Percentiles rank a stretch among this genome's conserved stretches.
Evolutionary conservation across 2,888 invertebrate genomes (phyloP).

Genomic region (Spisula solida): DNA sequence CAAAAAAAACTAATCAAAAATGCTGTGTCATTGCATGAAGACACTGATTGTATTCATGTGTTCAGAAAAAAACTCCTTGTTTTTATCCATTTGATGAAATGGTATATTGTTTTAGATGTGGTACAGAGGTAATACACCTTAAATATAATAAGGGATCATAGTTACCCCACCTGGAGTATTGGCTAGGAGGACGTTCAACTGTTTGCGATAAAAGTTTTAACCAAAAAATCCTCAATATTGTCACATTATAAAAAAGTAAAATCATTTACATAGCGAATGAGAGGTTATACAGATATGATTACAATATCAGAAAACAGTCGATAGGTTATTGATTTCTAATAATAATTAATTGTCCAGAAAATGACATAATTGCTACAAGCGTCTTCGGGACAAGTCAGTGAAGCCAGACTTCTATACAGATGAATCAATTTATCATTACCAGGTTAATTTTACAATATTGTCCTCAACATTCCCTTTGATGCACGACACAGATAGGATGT

Average conservation of each 20-base stretch:
- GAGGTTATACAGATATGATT: not conserved
- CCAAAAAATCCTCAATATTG: not conserved
- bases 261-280: not conserved
- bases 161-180: not conserved
- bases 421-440: not conserved
- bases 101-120: not conserved
- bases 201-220: not conserved
- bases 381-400: not conserved
- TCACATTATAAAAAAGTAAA: constrained; percentile 8
- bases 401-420: not conserved
- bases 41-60: not conserved
- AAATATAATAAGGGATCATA: not conserved
- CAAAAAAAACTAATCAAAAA: not conserved
- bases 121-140: not conserved
- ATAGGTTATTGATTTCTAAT: constrained; percentile 45
- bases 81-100: not conserved
- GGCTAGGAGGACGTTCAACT: not conserved
- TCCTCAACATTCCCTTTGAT: not conserved
- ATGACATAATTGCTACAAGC: constrained; percentile 35
- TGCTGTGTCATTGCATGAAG: not conserved
- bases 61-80: not conserved
- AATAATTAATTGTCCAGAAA: constrained; percentile 40
- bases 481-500: not conserved
- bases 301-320: not conserved
- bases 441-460: not conserved